A percentile compares a stretch with the other conserved stretches of the same genome.
Conservation (phyloP, 1,140 invertebrate species). For the Physella acuta region DNA sequence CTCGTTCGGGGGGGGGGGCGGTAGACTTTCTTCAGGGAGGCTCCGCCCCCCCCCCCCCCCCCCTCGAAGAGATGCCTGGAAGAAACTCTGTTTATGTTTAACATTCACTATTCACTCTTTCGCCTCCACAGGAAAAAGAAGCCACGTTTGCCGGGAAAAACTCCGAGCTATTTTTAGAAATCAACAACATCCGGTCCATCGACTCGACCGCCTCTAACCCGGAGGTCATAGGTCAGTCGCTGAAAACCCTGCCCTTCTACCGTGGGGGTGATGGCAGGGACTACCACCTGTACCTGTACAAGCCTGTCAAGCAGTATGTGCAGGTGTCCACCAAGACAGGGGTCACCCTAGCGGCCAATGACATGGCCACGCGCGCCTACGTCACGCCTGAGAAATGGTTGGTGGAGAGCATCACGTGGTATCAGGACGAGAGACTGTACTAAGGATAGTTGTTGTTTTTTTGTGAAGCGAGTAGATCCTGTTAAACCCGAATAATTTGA, state of each 20-base stretch:
- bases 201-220: neutral
- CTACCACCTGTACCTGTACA: neutral
- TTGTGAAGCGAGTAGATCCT: too few relatives aligned
- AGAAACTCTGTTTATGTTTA: too few relatives aligned
- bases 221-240: slow-evolving; percentile 5
- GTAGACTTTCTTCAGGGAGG: too few relatives aligned
- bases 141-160: neutral
- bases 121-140: neutral
- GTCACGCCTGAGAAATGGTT: neutral
- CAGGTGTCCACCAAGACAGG: neutral
- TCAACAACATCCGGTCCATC: slow-evolving; percentile 8
- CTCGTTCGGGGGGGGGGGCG: too few relatives aligned
- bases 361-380: slow-evolving; percentile 11
- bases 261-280: neutral
- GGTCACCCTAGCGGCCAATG: neutral
- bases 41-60: too few relatives aligned
- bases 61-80: too few relatives aligned
- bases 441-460: too few relatives aligned
- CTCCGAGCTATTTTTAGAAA: slow-evolving; percentile 12
- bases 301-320: neutral
- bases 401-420: slow-evolving; percentile 14
- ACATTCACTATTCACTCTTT: too few relatives aligned
- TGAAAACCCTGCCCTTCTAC: slow-evolving; percentile 14
- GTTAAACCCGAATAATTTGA: too few relatives aligned
- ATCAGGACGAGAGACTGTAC: slow-evolving; percentile 6